These are phyloP conservation scores for Bubo bubo DNA, from an alignment of 2,113 vertebrate species.

Conservation along the genomic window DNA sequence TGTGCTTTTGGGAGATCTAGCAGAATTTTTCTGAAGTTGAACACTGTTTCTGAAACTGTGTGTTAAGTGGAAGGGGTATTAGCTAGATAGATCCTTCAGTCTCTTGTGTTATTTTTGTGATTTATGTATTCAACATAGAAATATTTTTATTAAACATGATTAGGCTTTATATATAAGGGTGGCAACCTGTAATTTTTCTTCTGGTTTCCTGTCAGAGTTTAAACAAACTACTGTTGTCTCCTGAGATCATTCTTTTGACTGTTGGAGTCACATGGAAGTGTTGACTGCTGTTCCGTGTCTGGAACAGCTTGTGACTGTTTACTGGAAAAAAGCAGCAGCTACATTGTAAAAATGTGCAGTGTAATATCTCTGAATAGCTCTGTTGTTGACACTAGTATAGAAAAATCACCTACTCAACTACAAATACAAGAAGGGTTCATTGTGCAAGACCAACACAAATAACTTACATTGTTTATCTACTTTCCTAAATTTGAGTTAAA, in stretches of 20 bases:
- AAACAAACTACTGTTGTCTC: conserved; percentile 24
- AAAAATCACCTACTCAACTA: conserved; percentile 4
- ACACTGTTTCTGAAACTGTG: background rate
- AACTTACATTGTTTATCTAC: background rate
- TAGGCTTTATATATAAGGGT: background rate
- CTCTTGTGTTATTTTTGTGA: background rate
- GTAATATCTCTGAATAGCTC: conserved; percentile 48
- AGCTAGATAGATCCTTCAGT: background rate
- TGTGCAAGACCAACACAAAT: background rate
- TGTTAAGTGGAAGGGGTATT: background rate
- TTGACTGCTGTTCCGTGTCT: conserved; percentile 48
- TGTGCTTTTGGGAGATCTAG: background rate
- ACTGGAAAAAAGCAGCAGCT: conserved; percentile 64
- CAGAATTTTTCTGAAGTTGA: background rate
- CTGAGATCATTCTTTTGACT: conserved; percentile 27
- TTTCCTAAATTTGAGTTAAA: background rate
- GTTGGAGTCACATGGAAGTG: conserved; percentile 29
- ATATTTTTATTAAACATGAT: background rate
- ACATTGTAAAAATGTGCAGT: conserved; percentile 24
- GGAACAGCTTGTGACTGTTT: conserved; percentile 66
- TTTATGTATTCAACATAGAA: background rate
- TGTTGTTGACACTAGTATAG: conserved; percentile 6
- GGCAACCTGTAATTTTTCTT: conserved; percentile 9
- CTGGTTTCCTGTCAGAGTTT: conserved; percentile 21
- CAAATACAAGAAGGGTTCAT: background rate